Evolutionary conservation across 2,113 vertebrate species (phyloP).

Genomic region (Suncus etruscus): DNA sequence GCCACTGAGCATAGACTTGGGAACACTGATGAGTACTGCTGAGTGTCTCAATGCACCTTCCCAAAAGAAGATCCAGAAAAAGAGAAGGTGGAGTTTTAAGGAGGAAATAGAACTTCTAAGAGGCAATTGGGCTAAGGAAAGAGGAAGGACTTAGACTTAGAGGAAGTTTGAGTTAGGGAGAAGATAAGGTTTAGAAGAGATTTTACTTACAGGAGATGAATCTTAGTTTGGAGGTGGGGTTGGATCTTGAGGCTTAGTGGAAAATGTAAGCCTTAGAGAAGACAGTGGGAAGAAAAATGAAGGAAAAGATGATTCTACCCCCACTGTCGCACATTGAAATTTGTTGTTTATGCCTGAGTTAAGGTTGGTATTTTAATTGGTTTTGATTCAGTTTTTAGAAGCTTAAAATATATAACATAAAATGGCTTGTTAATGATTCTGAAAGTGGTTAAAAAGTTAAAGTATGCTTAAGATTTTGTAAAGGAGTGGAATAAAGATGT

Average conservation of each 20-base stretch:
- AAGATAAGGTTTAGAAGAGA: too few species aligned
- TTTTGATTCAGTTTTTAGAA: not conserved
- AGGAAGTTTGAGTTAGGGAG: not conserved
- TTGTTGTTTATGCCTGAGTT: not conserved
- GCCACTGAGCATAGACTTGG: too few species aligned
- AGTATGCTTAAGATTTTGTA: not conserved
- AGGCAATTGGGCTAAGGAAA: not conserved
- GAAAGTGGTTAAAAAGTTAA: not conserved
- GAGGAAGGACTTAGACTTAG: rapidly evolving
- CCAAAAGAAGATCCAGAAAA: not conserved
- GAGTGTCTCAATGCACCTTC: too few species aligned
- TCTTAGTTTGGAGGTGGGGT: too few species aligned
- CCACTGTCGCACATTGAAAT: not conserved
- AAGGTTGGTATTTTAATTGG: not conserved
- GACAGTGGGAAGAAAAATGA: not conserved
- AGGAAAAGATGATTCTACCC: not conserved
- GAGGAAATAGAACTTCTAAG: not conserved
- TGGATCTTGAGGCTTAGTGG: too few species aligned
- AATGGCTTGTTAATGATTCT: slow-evolving; percentile 6
- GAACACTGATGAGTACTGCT: too few species aligned
- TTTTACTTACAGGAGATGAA: too few species aligned
- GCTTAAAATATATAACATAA: not conserved
- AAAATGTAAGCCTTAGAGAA: not conserved
- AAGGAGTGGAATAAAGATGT: not conserved
- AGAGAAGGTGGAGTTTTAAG: rapidly evolving